Evolutionary conservation across 2,113 vertebrate genomes (phyloP).

Genomic region (Bubalus kerabau): DNA sequence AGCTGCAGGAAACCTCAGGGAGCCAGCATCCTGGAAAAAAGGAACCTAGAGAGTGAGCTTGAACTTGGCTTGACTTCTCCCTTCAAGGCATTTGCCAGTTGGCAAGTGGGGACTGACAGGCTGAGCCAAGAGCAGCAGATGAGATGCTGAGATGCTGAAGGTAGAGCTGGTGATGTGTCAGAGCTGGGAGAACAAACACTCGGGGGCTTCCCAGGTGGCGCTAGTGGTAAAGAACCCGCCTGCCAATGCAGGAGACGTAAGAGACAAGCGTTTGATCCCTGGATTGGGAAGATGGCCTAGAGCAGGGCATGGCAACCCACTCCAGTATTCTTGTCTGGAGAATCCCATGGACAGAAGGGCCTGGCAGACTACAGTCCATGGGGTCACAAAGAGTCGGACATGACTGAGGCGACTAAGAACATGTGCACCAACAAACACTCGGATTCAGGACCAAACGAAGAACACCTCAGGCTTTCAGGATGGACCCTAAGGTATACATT

Average conservation of each 20-base stretch:
- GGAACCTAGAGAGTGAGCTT: neutral
- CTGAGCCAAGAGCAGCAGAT: neutral
- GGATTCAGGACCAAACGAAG: neutral
- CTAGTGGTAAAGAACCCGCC: neutral
- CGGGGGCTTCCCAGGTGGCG: rapidly evolving
- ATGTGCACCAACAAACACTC: neutral
- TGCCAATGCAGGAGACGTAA: neutral
- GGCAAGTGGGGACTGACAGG: neutral
- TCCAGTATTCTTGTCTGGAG: neutral
- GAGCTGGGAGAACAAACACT: neutral
- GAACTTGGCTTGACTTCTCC: neutral
- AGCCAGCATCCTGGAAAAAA: neutral
- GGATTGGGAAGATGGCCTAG: neutral
- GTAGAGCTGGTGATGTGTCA: neutral
- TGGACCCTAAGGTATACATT: neutral
- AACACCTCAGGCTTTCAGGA: neutral
- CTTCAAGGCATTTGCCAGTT: neutral
- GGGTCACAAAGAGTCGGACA: neutral
- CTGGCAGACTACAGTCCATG: neutral
- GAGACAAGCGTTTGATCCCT: neutral
- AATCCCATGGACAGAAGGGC: neutral
- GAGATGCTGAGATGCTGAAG: neutral
- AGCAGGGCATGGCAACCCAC: neutral
- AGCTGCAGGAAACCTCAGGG: neutral
- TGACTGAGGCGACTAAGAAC: rapidly evolving